phyloP scores from a whole-genome alignment of 30 jellyfish, hydroid and myxozoan species.

The Rhopilema esculentum region DNA sequence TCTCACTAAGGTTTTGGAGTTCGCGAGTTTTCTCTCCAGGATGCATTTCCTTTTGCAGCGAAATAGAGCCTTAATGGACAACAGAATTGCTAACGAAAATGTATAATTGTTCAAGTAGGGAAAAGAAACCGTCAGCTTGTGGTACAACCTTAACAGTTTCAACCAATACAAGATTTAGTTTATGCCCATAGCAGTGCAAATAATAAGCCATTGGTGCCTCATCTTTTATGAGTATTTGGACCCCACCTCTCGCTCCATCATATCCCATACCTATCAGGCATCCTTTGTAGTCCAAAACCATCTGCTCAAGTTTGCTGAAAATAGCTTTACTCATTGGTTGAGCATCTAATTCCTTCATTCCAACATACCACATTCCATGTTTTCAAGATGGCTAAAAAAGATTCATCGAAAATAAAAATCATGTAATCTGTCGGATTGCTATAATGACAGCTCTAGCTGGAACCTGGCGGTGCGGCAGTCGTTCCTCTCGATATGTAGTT shows the following conservation, averaged over 20 bases:
- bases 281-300: slow-evolving; percentile 18
- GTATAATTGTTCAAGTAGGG: slow-evolving; percentile 18
- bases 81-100: slow-evolving; percentile 15
- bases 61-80: not conserved
- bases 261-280: slow-evolving; percentile 24
- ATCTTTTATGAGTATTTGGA: slow-evolving; percentile 15
- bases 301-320: slow-evolving; percentile 34
- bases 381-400: too few relatives aligned
- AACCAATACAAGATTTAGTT: slow-evolving; percentile 13
- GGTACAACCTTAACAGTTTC: slow-evolving; percentile 17
- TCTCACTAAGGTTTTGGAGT: slow-evolving; percentile 21
- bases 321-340: slow-evolving; percentile 20
- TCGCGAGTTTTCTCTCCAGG: slow-evolving; percentile 20
- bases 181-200: slow-evolving; percentile 10
- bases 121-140: slow-evolving; percentile 31
- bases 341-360: slow-evolving; percentile 30
- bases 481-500: too few relatives aligned
- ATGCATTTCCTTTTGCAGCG: slow-evolving; percentile 14
- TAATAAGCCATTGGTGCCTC: slow-evolving; percentile 17
- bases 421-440: too few relatives aligned
- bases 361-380: too few relatives aligned
- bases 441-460: too few relatives aligned
- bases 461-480: too few relatives aligned
- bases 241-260: slow-evolving; percentile 36
- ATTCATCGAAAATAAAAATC: too few relatives aligned